Conservation (phyloP, 2,797 vertebrate genomes). For the Pelochelys cantorii region DNA sequence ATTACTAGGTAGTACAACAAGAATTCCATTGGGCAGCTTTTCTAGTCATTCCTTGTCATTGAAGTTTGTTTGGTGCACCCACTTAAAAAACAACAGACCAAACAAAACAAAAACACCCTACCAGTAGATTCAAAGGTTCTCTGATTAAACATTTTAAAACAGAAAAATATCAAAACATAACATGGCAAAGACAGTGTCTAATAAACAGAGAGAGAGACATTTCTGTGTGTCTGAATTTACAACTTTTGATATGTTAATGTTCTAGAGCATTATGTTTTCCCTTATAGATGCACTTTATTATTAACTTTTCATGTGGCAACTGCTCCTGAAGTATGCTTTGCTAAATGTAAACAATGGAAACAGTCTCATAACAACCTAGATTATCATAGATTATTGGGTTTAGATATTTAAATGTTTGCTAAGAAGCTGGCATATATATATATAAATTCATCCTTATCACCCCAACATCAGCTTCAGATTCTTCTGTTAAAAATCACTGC, state of each 20-base stretch:
- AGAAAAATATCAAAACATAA: constrained; percentile 2
- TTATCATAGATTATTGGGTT: neutral
- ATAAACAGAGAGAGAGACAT: constrained; percentile 15
- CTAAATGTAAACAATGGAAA: constrained; percentile 65
- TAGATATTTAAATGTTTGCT: constrained; percentile 52
- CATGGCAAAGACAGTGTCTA: constrained; percentile 37
- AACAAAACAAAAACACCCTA: neutral
- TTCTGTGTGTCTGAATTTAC: constrained; percentile 52
- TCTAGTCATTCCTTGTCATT: constrained; percentile 12
- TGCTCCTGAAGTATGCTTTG: constrained; percentile 72
- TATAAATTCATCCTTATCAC: constrained; percentile 66
- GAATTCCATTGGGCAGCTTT: constrained; percentile 68
- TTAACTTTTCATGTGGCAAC: constrained; percentile 84
- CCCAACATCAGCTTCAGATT: constrained; percentile 57
- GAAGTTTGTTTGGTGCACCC: neutral
- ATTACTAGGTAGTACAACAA: constrained; percentile 48
- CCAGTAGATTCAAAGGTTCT: neutral
- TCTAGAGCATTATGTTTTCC: constrained; percentile 68
- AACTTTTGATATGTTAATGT: constrained; percentile 59
- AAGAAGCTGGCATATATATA: constrained; percentile 53
- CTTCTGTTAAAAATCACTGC: constrained; percentile 68
- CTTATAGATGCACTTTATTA: constrained; percentile 68
- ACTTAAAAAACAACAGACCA: neutral
- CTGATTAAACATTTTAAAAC: neutral
- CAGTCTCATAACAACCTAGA: neutral